Base-by-base conservation (phyloP, 2,797 vertebrate genomes). In the Rhinogobio ventralis region DNA sequence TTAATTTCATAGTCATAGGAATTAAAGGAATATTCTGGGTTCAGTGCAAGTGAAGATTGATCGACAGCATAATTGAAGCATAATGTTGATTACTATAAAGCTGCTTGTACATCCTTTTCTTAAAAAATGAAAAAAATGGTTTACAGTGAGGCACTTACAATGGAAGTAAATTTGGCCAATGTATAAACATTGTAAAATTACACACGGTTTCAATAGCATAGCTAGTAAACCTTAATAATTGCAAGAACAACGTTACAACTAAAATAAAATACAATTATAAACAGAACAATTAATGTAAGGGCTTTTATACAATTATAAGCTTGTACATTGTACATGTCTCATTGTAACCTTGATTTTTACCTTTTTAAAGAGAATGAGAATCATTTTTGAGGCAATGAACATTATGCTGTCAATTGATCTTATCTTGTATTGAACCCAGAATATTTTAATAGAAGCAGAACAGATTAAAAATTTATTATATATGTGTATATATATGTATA, bases 21-120 rank as follows among this genome's bases (percentile, higher is more conserved):
- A 79, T 86, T 75, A 86, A 79, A 87, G 73, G 67, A 82, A 81
- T 62, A 51, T 66, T 62, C 9, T 20, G 55, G 75, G 75, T 78
- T 78, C 75, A 78, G 2, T 60, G 36, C 55, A 62, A 45, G 55
- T 78, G 45, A 20, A 77, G n/a, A 62, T 78, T 0, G 15, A 20
- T 42, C 15, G 10, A 11, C 33, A 77, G 8, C 36, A 15, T 55
- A 42, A 42, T 73, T 23, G 49, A 2, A 7, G 51, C 7, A 3
- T 45, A 28, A 19, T 62, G 4, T n/a, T 77, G n/a, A 77, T 60
- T 62, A 28, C 75, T 28, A 42, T 55, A 62, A 77, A 77, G 1
- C 9, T 19, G 23, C 15, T 57, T 17, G 30, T 55, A 13, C 30
- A 0, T 17, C 4, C 7, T 57, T 75, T 57, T 75, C 73, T 76